Base-by-base conservation (phyloP, 2,113 vertebrate species). In the Gobiocypris rarus region DNA sequence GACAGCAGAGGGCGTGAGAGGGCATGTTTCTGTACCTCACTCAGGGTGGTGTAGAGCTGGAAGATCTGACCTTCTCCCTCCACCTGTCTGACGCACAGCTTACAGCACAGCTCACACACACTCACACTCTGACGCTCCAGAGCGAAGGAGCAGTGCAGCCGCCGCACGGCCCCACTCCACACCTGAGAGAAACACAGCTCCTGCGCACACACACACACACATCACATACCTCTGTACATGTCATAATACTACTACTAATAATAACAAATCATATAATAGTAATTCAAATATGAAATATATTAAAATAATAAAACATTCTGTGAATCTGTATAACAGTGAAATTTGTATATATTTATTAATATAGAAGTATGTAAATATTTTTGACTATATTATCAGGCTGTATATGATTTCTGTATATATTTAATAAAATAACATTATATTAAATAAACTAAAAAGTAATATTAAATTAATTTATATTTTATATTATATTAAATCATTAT, bases 21-120 rank as follows among this genome's bases (percentile, higher is more conserved):
- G 5, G 26, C 61, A 1, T 17, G 61, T 71, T 50, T 26, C 45
- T 17, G 89, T 89, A 99, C 98, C 96, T 99, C 97, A 10, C 95
- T 96, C 82, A 99, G 88, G 0, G 95, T 95, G 43, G 96, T 97
- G 92, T 96, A 96, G 38, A 99, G 95, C 91, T 99, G 97, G 90
- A 99, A 98, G 86, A 99, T 99, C 93, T 99, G 97, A 10, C 98
- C 98, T 88, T 99, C 98, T 69, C 98, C 98, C 91, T 99, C 98
- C 0, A 99, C 97, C 92, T 99, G 98, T 6, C 97, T 93, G 81
- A 99, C 97, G 0, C 98, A 99, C 31, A 99, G 96, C 87, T 99
- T 99, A 89, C 97, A 99, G 63, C 95, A 92, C 78, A 99, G 93
- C 83, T 98, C 96, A 87, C 94, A 86, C 0, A 96, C 98, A 87